These are phyloP conservation scores for Plectrocnemia conspersa DNA, from an alignment of 1,140 invertebrate species.

Conservation along the genomic window DNA sequence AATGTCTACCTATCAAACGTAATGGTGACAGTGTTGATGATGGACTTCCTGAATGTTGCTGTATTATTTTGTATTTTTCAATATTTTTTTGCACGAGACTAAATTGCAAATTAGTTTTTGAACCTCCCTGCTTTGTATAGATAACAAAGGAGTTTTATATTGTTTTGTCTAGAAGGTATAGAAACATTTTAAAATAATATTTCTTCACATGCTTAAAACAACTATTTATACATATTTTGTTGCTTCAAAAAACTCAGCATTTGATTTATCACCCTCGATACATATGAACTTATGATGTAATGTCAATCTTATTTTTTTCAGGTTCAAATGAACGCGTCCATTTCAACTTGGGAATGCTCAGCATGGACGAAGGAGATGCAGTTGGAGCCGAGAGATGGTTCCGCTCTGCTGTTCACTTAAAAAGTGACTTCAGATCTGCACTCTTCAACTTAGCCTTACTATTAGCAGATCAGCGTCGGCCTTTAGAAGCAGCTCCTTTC, in stretches of 20 bases:
- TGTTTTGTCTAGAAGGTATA: too few relatives aligned
- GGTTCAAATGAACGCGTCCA: conserved; percentile 82
- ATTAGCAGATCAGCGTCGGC: conserved; percentile 79
- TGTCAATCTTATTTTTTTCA: conserved; percentile 37
- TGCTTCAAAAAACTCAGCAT: too few relatives aligned
- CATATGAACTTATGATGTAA: background rate
- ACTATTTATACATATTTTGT: conserved; percentile 3
- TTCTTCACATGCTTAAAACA: too few relatives aligned
- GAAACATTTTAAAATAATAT: too few relatives aligned
- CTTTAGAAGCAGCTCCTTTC: conserved; percentile 88
- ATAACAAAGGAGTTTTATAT: too few relatives aligned
- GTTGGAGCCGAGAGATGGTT: conserved; percentile 87
- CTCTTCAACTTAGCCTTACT: conserved; percentile 92
- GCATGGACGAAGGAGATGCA: conserved; percentile 89
- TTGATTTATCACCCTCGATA: background rate
- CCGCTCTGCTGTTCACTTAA: conserved; percentile 76
- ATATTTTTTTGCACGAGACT: too few relatives aligned
- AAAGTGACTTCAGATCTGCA: conserved; percentile 83
- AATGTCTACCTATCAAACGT: too few relatives aligned
- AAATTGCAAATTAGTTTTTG: too few relatives aligned
- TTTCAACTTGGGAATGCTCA: conserved; percentile 94
- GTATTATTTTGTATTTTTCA: too few relatives aligned
- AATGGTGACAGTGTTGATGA: too few relatives aligned
- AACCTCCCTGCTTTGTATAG: too few relatives aligned
- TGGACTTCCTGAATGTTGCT: too few relatives aligned